Percentiles rank a stretch among this genome's conserved stretches.
Conservation (phyloP, 2,888 invertebrate genomes). For the Pachydiplax longipennis region DNA sequence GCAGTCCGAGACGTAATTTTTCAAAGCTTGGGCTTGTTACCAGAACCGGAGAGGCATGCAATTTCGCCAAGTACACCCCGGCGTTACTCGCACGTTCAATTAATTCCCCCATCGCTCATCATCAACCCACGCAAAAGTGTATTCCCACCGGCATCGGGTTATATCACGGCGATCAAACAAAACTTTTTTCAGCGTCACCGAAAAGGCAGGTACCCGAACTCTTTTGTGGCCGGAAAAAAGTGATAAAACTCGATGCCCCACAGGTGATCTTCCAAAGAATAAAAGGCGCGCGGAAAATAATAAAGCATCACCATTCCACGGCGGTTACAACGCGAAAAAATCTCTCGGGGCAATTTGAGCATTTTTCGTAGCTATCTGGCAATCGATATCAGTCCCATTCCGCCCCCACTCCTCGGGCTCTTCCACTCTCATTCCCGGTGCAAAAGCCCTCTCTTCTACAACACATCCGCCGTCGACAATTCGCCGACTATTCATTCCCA, state of each 20-base stretch:
- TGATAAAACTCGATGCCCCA: neutral
- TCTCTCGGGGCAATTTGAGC: neutral
- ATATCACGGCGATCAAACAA: too few species aligned
- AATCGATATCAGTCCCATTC: neutral
- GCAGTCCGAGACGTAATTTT: too few species aligned
- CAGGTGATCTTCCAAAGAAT: neutral
- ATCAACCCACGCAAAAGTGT: too few species aligned
- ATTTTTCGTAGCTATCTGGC: neutral
- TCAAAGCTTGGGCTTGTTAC: too few species aligned
- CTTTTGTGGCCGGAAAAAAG: neutral
- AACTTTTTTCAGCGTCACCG: too few species aligned
- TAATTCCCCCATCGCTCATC: too few species aligned
- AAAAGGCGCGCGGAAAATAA: neutral
- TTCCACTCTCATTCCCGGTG: neutral
- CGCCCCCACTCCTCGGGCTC: neutral
- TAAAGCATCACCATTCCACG: neutral
- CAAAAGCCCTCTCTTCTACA: neutral
- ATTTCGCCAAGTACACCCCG: too few species aligned
- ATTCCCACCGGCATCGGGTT: too few species aligned
- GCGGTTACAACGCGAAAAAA: neutral
- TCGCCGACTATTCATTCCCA: neutral
- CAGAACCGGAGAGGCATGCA: too few species aligned
- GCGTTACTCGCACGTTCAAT: too few species aligned
- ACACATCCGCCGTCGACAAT: neutral
- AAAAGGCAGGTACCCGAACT: neutral